Evolutionary conservation across 2,797 vertebrate genomes (phyloP).

Genomic region (Danio kyathit): DNA sequence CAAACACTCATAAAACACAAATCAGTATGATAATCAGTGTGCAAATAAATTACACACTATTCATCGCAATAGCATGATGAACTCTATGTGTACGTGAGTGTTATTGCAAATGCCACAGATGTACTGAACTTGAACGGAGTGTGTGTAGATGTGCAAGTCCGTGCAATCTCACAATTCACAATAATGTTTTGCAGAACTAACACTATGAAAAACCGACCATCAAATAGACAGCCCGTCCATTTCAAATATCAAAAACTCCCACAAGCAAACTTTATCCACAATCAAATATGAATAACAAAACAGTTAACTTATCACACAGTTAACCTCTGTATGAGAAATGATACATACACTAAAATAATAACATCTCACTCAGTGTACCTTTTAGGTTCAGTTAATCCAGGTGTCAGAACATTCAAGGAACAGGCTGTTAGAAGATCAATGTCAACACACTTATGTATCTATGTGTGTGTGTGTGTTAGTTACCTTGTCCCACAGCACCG

Average conservation of each 20-base stretch:
- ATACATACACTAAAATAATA: slow-evolving; percentile 15
- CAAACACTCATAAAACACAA: neutral
- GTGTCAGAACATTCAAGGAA: neutral
- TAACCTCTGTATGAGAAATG: neutral
- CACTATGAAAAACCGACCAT: neutral
- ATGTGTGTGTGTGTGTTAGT: neutral
- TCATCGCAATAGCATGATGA: neutral
- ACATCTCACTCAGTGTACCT: neutral
- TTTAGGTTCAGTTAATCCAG: neutral
- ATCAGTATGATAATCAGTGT: neutral
- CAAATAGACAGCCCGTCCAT: neutral
- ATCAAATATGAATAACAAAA: neutral
- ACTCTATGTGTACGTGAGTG: neutral
- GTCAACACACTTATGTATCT: neutral
- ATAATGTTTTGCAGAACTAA: slow-evolving; percentile 7
- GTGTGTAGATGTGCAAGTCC: neutral
- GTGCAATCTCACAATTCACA: neutral
- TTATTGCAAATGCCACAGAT: neutral
- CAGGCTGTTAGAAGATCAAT: neutral
- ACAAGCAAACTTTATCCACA: neutral
- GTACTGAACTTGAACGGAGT: neutral
- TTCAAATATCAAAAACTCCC: neutral
- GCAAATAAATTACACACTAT: neutral
- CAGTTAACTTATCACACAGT: neutral
- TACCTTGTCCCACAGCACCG: slow-evolving; percentile 91